phyloP scores from a whole-genome alignment of 2,888 invertebrate genomes.

The Holacanthella duospinosa region DNA sequence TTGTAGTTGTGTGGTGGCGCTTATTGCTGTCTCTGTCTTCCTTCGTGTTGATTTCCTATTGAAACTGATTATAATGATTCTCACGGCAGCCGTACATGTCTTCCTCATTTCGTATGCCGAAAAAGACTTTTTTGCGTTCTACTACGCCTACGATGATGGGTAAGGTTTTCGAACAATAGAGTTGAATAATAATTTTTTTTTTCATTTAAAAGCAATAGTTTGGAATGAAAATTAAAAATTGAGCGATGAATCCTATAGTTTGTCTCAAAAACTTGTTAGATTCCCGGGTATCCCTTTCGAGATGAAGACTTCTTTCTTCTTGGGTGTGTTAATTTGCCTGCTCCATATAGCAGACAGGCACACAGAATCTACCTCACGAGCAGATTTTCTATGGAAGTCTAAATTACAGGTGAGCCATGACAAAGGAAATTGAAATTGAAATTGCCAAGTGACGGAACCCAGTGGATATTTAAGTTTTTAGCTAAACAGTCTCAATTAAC shows the following conservation, averaged over 20 bases:
- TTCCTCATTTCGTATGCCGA: constrained; percentile 47
- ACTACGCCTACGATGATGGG: constrained; percentile 50
- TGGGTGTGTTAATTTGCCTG: constrained; percentile 55
- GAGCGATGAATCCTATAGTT: too few species aligned
- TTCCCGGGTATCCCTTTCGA: constrained; percentile 57
- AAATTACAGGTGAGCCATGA: constrained; percentile 56
- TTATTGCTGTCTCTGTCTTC: constrained; percentile 75
- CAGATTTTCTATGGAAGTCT: constrained; percentile 88
- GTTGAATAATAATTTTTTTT: too few species aligned
- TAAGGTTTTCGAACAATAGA: constrained; percentile 42
- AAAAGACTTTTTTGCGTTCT: constrained; percentile 47
- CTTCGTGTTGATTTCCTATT: constrained; percentile 73
- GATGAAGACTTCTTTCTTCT: constrained; percentile 57
- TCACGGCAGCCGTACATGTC: constrained; percentile 54
- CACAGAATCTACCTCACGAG: constrained; percentile 81
- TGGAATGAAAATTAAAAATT: too few species aligned
- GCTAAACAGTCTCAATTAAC: too few species aligned
- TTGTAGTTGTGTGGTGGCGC: constrained; percentile 67
- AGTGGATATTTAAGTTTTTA: too few species aligned
- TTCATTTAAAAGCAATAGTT: too few species aligned
- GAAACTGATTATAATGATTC: constrained; percentile 65
- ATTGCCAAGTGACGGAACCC: too few species aligned
- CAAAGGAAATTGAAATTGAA: too few species aligned
- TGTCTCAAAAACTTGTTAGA: too few species aligned
- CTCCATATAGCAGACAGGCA: constrained; percentile 80